A percentile compares a stretch with the other conserved stretches of the same genome.
These are phyloP conservation scores for Margarornis squamiger DNA, from an alignment of 2,797 vertebrate species.

Conservation along the genomic window DNA sequence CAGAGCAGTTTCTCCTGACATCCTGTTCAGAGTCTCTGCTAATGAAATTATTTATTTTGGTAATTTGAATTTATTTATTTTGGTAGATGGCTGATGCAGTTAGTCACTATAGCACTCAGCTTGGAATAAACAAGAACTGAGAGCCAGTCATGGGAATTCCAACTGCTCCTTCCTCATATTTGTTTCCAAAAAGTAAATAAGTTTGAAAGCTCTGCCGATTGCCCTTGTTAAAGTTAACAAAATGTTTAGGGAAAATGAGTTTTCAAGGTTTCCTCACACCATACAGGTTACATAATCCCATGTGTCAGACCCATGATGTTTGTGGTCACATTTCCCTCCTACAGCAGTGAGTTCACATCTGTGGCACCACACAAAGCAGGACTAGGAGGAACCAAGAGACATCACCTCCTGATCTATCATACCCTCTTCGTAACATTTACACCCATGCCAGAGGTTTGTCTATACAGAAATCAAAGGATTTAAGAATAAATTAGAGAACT, in stretches of 20 bases:
- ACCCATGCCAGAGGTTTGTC: background rate
- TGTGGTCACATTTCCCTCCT: background rate
- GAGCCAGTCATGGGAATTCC: background rate
- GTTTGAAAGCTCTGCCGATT: background rate
- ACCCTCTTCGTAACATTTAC: background rate
- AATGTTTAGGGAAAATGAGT: background rate
- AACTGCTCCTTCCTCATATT: background rate
- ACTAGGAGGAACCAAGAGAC: background rate
- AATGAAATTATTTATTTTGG: slow-evolving; percentile 19
- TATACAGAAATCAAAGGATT: background rate
- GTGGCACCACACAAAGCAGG: background rate
- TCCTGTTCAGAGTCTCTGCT: background rate
- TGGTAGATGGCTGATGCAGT: background rate
- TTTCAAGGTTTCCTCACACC: background rate
- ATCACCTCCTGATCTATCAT: background rate
- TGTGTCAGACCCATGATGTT: background rate
- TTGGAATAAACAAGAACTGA: background rate
- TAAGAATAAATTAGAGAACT: background rate
- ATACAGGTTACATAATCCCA: background rate
- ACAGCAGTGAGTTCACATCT: background rate
- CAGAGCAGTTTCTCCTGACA: background rate
- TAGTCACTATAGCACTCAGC: background rate
- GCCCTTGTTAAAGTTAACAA: background rate
- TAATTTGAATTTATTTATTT: slow-evolving; percentile 3
- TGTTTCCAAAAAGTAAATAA: background rate